These are phyloP conservation scores for Geophilus truncorum DNA, from an alignment of 2,888 invertebrate genomes.

Conservation along the genomic window DNA sequence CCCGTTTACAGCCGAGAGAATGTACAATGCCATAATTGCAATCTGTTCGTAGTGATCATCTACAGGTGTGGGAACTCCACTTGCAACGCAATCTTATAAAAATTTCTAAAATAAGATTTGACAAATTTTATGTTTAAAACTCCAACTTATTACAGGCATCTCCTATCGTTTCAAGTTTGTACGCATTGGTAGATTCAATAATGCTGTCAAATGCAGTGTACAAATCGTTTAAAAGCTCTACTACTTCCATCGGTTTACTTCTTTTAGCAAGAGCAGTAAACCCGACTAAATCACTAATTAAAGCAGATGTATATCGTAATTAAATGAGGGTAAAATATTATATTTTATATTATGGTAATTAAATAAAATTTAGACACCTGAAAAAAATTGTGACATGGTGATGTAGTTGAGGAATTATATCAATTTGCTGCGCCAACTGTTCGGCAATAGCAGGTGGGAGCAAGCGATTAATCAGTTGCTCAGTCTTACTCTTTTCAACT, in stretches of 20 bases:
- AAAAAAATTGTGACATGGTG: neutral
- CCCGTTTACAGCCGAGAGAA: neutral
- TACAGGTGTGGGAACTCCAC: neutral
- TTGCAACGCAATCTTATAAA: neutral
- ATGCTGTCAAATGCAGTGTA: slow-evolving; percentile 37
- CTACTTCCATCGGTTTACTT: slow-evolving; percentile 32
- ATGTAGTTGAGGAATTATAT: neutral
- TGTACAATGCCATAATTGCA: neutral
- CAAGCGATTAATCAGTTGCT: neutral
- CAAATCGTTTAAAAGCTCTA: slow-evolving; percentile 36
- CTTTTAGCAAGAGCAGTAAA: neutral
- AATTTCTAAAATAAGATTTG: neutral
- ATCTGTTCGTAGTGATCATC: neutral
- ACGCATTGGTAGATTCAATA: slow-evolving; percentile 36
- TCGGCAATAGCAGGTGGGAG: neutral
- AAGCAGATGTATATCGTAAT: neutral
- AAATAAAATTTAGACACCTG: too few relatives aligned
- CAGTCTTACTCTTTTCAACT: neutral
- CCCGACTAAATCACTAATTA: slow-evolving; percentile 15
- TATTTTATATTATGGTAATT: too few relatives aligned
- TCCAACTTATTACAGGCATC: slow-evolving; percentile 38
- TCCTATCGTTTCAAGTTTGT: too few relatives aligned
- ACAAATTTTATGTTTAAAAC: neutral
- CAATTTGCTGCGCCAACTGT: neutral
- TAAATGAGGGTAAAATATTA: too few relatives aligned